Conservation (phyloP, 2,113 vertebrate genomes). For the Edolisoma coerulescens region DNA sequence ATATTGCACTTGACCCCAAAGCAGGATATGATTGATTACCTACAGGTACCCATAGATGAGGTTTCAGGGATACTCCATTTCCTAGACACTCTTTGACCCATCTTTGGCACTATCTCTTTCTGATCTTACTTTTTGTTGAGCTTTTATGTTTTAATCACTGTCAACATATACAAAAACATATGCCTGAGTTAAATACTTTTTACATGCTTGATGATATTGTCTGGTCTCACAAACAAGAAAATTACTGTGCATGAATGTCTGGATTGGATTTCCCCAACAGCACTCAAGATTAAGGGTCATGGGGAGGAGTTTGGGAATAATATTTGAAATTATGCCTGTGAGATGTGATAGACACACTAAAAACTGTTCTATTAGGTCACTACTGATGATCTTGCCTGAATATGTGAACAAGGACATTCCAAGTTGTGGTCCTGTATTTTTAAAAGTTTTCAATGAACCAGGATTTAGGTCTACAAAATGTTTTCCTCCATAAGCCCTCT, state of each 20-base stretch:
- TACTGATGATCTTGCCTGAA: background rate
- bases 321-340: background rate
- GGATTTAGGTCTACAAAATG: background rate
- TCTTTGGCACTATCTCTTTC: background rate
- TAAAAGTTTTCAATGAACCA: background rate
- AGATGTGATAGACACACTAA: background rate
- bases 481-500: background rate
- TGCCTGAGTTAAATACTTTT: background rate
- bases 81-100: background rate
- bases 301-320: accelerated
- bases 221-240: background rate
- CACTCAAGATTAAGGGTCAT: background rate
- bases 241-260: background rate
- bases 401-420: background rate
- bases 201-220: background rate
- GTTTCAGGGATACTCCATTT: background rate
- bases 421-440: background rate
- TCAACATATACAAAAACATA: background rate
- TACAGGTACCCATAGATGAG: background rate
- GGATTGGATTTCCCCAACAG: background rate
- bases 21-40: accelerated
- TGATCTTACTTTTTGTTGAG: background rate
- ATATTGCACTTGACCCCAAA: background rate
- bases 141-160: background rate
- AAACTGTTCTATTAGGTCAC: background rate